Base-by-base conservation (phyloP, 2,113 vertebrate species). In the Cairina moschata region DNA sequence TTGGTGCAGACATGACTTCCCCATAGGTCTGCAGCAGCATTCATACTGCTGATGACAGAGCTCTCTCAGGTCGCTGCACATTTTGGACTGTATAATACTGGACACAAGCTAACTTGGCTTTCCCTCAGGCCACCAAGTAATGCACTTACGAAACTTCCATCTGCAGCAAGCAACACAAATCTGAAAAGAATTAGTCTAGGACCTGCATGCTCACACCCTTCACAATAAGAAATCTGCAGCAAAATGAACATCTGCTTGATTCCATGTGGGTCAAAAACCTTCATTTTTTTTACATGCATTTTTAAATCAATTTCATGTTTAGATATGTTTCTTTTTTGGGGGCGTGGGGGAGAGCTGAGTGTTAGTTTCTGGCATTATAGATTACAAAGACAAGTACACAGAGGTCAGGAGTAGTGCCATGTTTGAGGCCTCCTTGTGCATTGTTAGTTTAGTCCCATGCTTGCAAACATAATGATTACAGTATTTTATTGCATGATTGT, bases 21-120 rank as follows among this genome's bases (percentile, higher is more conserved):
- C 68, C 21, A 13, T 36, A 84, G 74, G 26, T 69, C 73, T 62
- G 86, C 59, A 86, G 84, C 58, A 55, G 44, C 93, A 56, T 69
- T 72, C 50, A 55, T 54, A 48, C 42, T 54, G 82, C 38, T 79
- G 80, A 48, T 78, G 54, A 68, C 32, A 4, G 72, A 79, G 73
- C 34, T 73, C 86, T 93, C 86, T 82, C 84, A 73, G 89, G 54
- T 91, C 86, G 7, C 78, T 83, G 93, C 67, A 36, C 91, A 68
- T 77, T 74, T 12, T 3, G n/a, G 87, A 73, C 86, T 22, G 3
- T n/a, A 36, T 25, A 88, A 92, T 23, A 48, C 66, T 52, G 89
- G 89, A 84, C 85, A 96, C 55, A 52, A 91, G 76, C 13, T 15
- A 91, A 72, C 80, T 67, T 13, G 28, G 79, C n/a, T 79, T 84